Conservation (phyloP, 2,888 invertebrate species). For the Torymus aiolomorphi region DNA sequence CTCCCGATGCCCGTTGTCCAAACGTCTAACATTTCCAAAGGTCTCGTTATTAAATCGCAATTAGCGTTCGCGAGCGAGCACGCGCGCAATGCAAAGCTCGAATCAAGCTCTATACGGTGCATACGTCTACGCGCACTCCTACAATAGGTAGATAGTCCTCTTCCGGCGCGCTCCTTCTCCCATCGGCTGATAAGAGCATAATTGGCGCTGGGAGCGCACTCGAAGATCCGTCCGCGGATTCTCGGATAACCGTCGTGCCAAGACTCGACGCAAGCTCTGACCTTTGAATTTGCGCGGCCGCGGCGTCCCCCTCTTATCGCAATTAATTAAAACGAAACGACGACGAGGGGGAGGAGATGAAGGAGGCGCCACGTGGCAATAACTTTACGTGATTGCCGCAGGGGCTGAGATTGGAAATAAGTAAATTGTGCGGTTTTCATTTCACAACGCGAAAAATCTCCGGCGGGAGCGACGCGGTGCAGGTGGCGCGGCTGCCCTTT, state of each 20-base stretch:
- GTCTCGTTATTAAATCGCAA: constrained; percentile 6
- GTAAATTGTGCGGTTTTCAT: constrained; percentile 43
- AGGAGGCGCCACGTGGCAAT: constrained; percentile 29
- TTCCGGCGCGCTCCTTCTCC: no score
- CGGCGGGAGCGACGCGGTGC: no score
- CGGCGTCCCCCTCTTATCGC: constrained; percentile 21
- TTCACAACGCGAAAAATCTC: background rate
- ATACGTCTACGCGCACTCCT: no score
- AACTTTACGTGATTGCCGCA: constrained; percentile 50
- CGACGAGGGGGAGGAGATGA: background rate
- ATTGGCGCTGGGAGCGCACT: constrained; percentile 34
- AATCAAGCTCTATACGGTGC: no score
- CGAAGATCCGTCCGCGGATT: constrained; percentile 24
- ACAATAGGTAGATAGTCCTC: no score
- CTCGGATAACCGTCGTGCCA: constrained; percentile 32
- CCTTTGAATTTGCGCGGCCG: background rate
- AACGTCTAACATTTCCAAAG: background rate
- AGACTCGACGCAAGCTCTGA: background rate
- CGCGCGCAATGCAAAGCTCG: no score
- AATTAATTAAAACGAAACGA: constrained; percentile 41
- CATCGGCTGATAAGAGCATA: constrained; percentile 30
- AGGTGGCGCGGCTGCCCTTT: no score
- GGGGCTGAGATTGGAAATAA: constrained; percentile 50
- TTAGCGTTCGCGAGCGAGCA: background rate
- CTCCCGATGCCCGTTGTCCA: background rate